These are phyloP conservation scores for Pandion haliaetus DNA, from an alignment of 2,113 vertebrate genomes.

Conservation along the genomic window DNA sequence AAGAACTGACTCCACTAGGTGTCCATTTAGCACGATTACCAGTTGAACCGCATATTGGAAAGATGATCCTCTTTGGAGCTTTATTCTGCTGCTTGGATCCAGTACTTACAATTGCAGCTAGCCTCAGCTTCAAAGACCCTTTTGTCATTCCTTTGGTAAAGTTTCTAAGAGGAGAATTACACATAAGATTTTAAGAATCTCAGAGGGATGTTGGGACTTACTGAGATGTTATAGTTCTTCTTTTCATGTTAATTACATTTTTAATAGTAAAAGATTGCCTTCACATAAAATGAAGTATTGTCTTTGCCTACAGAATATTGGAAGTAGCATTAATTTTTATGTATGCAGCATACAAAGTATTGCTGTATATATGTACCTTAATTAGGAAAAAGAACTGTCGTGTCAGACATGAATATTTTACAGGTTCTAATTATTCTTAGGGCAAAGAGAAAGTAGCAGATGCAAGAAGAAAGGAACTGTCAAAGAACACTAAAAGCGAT, in stretches of 20 bases:
- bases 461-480: constrained; percentile 86
- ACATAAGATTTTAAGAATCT: background rate
- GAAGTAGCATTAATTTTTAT: background rate
- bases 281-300: background rate
- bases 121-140: constrained; percentile 98
- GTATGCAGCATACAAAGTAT: background rate
- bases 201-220: background rate
- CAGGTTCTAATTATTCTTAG: constrained; percentile 63
- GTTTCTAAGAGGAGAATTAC: background rate
- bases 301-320: background rate
- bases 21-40: constrained; percentile 92
- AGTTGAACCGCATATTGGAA: constrained; percentile 95
- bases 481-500: constrained; percentile 90
- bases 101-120: constrained; percentile 93
- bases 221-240: background rate
- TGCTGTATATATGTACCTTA: background rate
- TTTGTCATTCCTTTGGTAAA: constrained; percentile 96
- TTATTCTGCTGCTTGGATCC: constrained; percentile 94
- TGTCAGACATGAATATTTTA: background rate
- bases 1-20: constrained; percentile 91
- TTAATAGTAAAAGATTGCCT: background rate
- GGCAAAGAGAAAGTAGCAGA: constrained; percentile 97
- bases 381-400: background rate
- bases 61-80: constrained; percentile 97
- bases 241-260: background rate